These are phyloP conservation scores for Drosophila paramelanica DNA, from an alignment of 2,888 invertebrate genomes.

Conservation along the genomic window DNA sequence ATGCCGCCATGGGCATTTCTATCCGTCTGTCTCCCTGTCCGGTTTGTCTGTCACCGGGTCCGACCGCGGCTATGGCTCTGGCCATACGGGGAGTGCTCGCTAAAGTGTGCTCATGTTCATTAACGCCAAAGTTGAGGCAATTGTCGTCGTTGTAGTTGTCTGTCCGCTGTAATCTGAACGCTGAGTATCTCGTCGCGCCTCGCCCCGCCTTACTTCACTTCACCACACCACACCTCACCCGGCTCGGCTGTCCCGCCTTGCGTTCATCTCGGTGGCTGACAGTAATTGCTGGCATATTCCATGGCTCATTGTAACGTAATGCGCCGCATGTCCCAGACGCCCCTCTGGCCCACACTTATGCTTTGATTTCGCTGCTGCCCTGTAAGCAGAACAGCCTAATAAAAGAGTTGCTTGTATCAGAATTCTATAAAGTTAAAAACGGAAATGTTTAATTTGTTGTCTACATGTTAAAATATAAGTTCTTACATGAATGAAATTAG, in stretches of 20 bases:
- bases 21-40: slow-evolving; percentile 17
- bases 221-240: background rate
- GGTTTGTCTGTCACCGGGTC: slow-evolving; percentile 40
- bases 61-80: slow-evolving; percentile 15
- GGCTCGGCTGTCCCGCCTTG: background rate
- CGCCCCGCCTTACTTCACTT: background rate
- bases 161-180: slow-evolving; percentile 71
- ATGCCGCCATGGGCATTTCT: slow-evolving; percentile 38
- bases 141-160: slow-evolving; percentile 64
- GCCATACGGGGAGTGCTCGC: slow-evolving; percentile 60
- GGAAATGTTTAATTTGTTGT: too few relatives aligned
- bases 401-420: background rate
- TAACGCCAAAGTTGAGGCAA: slow-evolving; percentile 81
- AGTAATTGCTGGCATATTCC: slow-evolving; percentile 68
- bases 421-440: too few relatives aligned
- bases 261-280: slow-evolving; percentile 23
- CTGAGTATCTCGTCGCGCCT: slow-evolving; percentile 28
- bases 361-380: slow-evolving; percentile 36
- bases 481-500: too few relatives aligned
- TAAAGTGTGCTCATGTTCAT: slow-evolving; percentile 81
- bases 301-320: slow-evolving; percentile 59
- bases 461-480: too few relatives aligned
- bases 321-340: slow-evolving; percentile 13
- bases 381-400: background rate
- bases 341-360: slow-evolving; percentile 5